These are phyloP conservation scores for Volucella zonaria DNA, from an alignment of 2,888 invertebrate species.

Conservation along the genomic window DNA sequence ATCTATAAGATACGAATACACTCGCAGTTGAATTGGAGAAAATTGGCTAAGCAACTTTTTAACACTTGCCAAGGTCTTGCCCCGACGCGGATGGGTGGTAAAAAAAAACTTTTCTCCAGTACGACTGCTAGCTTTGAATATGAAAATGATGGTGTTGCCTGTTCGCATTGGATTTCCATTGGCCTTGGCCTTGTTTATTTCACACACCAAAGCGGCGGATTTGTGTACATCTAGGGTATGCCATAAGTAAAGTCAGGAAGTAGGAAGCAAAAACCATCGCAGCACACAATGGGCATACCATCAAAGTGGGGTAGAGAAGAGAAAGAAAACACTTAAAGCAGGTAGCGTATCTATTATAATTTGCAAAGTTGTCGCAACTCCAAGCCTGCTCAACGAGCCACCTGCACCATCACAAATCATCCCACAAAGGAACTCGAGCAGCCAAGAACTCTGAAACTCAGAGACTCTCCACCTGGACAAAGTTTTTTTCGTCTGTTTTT, in stretches of 20 bases:
- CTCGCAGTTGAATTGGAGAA: slow-evolving; percentile 23
- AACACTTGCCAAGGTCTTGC: slow-evolving; percentile 21
- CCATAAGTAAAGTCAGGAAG: slow-evolving; percentile 2
- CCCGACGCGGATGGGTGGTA: not conserved
- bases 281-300: not conserved
- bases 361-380: slow-evolving; percentile 65
- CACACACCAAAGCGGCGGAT: slow-evolving; percentile 6
- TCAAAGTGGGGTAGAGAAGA: not conserved
- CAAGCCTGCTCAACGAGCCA: slow-evolving; percentile 43
- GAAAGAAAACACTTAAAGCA: slow-evolving; percentile 41
- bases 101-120: slow-evolving; percentile 12
- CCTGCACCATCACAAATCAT: slow-evolving; percentile 59
- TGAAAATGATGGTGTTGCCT: not conserved
- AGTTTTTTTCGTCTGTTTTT: no score
- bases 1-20: slow-evolving; percentile 12
- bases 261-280: not conserved
- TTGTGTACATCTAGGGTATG: not conserved
- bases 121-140: slow-evolving; percentile 6
- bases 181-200: slow-evolving; percentile 59
- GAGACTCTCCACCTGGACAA: no score
- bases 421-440: slow-evolving; percentile 4
- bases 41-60: slow-evolving; percentile 47
- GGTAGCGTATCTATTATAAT: slow-evolving; percentile 41
- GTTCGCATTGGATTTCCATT: not conserved
- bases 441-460: no score